These are phyloP conservation scores for Pherbina coryleti DNA, from an alignment of 2,888 invertebrate genomes.

Conservation along the genomic window DNA sequence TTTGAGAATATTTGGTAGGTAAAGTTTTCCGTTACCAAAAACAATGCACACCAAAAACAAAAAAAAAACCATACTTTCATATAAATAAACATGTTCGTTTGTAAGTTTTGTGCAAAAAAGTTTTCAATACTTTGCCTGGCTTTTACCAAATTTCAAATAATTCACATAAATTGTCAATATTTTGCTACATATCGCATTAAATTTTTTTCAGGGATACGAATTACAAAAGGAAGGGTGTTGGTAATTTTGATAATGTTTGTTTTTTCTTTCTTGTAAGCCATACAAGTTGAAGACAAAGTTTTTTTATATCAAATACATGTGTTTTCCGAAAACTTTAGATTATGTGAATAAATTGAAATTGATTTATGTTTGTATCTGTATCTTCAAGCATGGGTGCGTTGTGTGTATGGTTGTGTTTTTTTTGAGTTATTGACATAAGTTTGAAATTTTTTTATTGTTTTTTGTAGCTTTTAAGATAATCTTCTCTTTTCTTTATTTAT, in stretches of 20 bases:
- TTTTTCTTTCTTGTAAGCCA: background rate
- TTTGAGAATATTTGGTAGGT: too few species aligned
- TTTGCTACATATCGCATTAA: too few species aligned
- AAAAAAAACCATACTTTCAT: too few species aligned
- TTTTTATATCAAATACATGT: background rate
- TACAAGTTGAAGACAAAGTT: background rate
- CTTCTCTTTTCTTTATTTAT: background rate
- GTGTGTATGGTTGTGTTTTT: background rate
- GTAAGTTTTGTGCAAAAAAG: background rate
- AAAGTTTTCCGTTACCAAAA: too few species aligned
- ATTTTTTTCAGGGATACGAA: background rate
- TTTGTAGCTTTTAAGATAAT: background rate
- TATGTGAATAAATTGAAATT: constrained; percentile 29
- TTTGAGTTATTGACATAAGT: background rate
- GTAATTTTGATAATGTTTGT: background rate
- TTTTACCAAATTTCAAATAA: constrained; percentile 20
- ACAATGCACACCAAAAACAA: too few species aligned
- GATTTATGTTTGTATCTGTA: constrained; percentile 10
- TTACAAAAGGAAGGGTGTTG: background rate
- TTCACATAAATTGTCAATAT: constrained; percentile 27
- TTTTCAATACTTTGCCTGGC: constrained; percentile 3
- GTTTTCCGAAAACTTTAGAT: constrained; percentile 16
- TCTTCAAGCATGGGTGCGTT: background rate
- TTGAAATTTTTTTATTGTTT: background rate
- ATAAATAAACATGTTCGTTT: too few species aligned